Percentiles rank a stretch among this genome's conserved stretches.
Evolutionary conservation across 2,888 invertebrate species (phyloP).

Genomic region (Drosophila mettleri): DNA sequence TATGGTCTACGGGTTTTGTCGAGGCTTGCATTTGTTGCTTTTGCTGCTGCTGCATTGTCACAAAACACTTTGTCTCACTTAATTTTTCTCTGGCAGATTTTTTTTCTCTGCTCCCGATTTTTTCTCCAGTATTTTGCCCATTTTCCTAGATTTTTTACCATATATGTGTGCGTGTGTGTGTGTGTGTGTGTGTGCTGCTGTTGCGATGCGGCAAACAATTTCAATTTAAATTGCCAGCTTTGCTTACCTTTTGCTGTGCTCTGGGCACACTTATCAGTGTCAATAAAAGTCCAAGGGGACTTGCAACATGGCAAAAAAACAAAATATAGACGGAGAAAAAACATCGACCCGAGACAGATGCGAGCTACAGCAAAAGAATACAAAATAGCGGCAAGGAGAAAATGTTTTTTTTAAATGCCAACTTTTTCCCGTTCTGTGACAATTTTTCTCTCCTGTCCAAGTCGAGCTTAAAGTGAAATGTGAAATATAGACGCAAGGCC

Average conservation of each 20-base stretch:
- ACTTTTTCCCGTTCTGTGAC: slow-evolving; percentile 22
- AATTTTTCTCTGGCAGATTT: slow-evolving; percentile 59
- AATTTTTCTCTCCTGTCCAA: slow-evolving; percentile 27
- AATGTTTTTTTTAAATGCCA: slow-evolving; percentile 11
- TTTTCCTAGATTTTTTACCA: slow-evolving; percentile 3
- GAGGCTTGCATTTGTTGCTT: slow-evolving; percentile 26
- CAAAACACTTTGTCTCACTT: slow-evolving; percentile 79
- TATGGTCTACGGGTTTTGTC: not conserved
- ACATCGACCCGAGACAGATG: slow-evolving; percentile 40
- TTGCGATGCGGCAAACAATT: slow-evolving; percentile 74
- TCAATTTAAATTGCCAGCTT: slow-evolving; percentile 79
- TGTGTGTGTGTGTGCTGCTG: slow-evolving; percentile 53
- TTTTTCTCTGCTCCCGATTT: slow-evolving; percentile 39
- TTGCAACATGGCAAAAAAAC: slow-evolving; percentile 17
- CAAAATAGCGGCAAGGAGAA: slow-evolving; percentile 4
- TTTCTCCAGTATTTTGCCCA: slow-evolving; percentile 18
- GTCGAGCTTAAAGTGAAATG: slow-evolving; percentile 43
- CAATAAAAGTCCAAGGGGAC: slow-evolving; percentile 73
- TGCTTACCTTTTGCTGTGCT: slow-evolving; percentile 73
- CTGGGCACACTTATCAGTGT: slow-evolving; percentile 79
- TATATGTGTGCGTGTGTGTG: slow-evolving; percentile 21
- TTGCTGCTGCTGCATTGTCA: slow-evolving; percentile 46
- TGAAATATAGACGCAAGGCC: slow-evolving; percentile 23
- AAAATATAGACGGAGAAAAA: slow-evolving; percentile 16
- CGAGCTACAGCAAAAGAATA: slow-evolving; percentile 22